Percentiles rank a stretch among this genome's conserved stretches.
Conservation (phyloP, 2,888 invertebrate genomes). For the Heterodera filipjevi region DNA sequence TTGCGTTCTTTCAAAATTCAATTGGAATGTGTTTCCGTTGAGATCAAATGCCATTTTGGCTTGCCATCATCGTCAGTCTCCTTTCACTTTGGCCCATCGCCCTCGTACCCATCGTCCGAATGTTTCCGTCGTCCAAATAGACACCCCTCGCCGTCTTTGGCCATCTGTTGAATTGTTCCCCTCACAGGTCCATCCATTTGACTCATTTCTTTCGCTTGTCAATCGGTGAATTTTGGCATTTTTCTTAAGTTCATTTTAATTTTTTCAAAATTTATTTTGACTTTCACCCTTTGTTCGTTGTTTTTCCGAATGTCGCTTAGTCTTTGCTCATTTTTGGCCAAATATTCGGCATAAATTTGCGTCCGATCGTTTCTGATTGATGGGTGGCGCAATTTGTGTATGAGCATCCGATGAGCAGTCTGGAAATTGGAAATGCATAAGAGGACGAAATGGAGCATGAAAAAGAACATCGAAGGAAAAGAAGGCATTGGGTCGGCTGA, state of each 20-base stretch:
- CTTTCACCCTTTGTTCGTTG: not conserved
- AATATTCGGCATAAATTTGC: slow-evolving; percentile 8
- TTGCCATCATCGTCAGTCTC: not conserved
- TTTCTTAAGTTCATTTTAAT: not conserved
- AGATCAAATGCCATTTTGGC: not conserved
- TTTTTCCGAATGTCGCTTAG: not conserved
- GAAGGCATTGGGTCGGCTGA: slow-evolving; percentile 17
- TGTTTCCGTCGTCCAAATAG: not conserved
- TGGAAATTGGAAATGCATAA: not conserved
- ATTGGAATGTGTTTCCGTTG: too few species aligned
- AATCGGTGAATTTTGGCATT: not conserved
- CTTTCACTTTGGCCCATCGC: not conserved
- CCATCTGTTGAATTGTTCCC: not conserved
- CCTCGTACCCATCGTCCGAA: not conserved
- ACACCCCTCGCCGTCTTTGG: not conserved
- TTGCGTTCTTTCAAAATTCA: too few species aligned
- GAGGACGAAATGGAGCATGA: not conserved
- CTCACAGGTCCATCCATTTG: not conserved
- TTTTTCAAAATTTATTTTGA: not conserved
- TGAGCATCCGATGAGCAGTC: not conserved
- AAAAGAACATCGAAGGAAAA: slow-evolving; percentile 21
- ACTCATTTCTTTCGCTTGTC: not conserved
- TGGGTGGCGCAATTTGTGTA: slow-evolving; percentile 6
- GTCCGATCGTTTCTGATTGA: not conserved
- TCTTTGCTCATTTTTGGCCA: slow-evolving; percentile 15